A percentile compares a stretch with the other conserved stretches of the same genome.
These are phyloP conservation scores for Protodeltote pygarga DNA, from an alignment of 2,888 invertebrate species.

Conservation along the genomic window DNA sequence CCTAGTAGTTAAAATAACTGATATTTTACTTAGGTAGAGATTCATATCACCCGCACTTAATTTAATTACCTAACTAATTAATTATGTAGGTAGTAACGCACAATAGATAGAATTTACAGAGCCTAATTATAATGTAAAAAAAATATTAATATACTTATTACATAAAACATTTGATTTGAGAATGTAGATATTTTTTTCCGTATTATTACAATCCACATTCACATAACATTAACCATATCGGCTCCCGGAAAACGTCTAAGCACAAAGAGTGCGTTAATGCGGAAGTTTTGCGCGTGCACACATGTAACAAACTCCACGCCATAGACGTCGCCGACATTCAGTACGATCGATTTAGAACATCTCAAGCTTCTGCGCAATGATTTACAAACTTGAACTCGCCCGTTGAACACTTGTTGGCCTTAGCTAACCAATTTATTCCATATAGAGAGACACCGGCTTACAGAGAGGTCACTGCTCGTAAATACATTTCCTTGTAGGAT, in stretches of 20 bases:
- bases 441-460: conserved; percentile 55
- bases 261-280: conserved; percentile 62
- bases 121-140: too few relatives aligned
- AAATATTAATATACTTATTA: too few relatives aligned
- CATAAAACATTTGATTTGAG: neutral
- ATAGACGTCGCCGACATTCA: conserved; percentile 51
- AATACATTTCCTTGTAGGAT: conserved; percentile 58
- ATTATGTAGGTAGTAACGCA: conserved; percentile 2
- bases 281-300: conserved; percentile 65
- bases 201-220: conserved; percentile 11
- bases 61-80: conserved; percentile 4
- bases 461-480: conserved; percentile 62
- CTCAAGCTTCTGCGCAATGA: conserved; percentile 39
- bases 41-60: too few relatives aligned
- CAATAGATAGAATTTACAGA: neutral
- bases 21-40: too few relatives aligned
- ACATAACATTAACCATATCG: conserved; percentile 49
- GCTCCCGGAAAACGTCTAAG: conserved; percentile 59
- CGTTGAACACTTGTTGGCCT: conserved; percentile 65
- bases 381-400: conserved; percentile 48
- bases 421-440: conserved; percentile 67
- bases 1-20: neutral
- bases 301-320: conserved; percentile 47
- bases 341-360: conserved; percentile 62
- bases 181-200: neutral